Percentiles rank a stretch among this genome's conserved stretches.
Evolutionary conservation across 1,140 invertebrate species (phyloP).

Genomic region (Cepaea nemoralis): DNA sequence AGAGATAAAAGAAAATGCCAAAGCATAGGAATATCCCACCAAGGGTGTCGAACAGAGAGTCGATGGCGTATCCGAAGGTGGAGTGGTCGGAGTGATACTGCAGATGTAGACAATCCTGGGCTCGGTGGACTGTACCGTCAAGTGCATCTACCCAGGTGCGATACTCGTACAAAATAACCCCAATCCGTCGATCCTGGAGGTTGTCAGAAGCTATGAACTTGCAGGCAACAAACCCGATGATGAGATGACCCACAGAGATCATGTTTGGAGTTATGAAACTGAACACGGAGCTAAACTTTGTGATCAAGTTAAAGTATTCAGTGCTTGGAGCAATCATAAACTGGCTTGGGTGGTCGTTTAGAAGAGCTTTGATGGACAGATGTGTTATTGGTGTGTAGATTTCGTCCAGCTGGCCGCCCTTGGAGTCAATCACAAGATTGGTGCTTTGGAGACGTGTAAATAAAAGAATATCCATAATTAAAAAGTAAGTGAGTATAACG

Average conservation of each 20-base stretch:
- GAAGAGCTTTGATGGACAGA: constrained; percentile 61
- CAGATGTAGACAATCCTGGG: constrained; percentile 45
- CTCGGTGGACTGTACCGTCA: constrained; percentile 65
- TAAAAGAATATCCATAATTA: constrained; percentile 63
- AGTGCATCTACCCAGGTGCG: constrained; percentile 64
- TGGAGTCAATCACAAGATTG: constrained; percentile 47
- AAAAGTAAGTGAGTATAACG: constrained; percentile 54
- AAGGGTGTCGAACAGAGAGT: constrained; percentile 57
- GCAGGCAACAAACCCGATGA: constrained; percentile 55
- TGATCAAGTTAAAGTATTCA: constrained; percentile 59
- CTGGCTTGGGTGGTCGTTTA: constrained; percentile 63
- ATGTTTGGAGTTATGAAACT: constrained; percentile 67
- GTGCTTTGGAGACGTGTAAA: constrained; percentile 45
- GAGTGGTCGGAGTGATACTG: constrained; percentile 54
- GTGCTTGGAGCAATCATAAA: constrained; percentile 61
- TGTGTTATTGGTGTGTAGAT: constrained; percentile 59
- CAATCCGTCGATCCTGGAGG: constrained; percentile 56
- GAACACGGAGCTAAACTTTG: constrained; percentile 58
- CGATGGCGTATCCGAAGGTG: constrained; percentile 63
- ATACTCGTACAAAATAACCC: constrained; percentile 59
- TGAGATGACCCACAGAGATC: constrained; percentile 59
- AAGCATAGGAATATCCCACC: constrained; percentile 55
- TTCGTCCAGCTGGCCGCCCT: constrained; percentile 36
- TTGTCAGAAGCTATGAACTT: constrained; percentile 61
- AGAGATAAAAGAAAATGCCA: constrained; percentile 54